Conservation (phyloP, 2,113 vertebrate genomes). For the Rafetus swinhoei region DNA sequence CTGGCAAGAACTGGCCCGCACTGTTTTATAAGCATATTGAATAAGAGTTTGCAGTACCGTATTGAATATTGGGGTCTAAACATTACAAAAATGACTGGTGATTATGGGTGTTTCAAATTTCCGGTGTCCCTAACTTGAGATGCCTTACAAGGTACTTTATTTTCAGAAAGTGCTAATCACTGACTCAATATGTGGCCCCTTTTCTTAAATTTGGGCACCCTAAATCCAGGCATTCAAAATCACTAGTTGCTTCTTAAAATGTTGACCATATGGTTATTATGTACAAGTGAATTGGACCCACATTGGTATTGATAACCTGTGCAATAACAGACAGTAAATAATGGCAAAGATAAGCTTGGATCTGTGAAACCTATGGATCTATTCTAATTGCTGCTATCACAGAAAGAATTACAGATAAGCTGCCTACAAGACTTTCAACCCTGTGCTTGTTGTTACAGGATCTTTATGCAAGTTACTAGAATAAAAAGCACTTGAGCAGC, state of each 20-base stretch:
- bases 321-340: background rate
- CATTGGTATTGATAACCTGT: accelerated
- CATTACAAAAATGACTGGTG: background rate
- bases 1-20: background rate
- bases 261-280: background rate
- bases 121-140: constrained; percentile 9
- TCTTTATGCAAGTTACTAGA: constrained; percentile 45
- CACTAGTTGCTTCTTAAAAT: background rate
- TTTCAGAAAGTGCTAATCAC: background rate
- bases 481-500: constrained; percentile 62
- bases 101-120: constrained; percentile 27
- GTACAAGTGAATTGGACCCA: background rate
- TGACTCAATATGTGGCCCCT: background rate
- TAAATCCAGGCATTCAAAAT: background rate
- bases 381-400: background rate
- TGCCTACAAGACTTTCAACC: constrained; percentile 24
- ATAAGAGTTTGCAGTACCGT: background rate
- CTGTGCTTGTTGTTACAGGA: background rate
- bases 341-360: background rate
- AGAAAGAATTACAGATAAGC: constrained; percentile 38
- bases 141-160: constrained; percentile 33
- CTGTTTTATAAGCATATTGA: background rate
- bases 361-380: background rate
- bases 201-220: constrained; percentile 30
- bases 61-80: background rate